These are phyloP conservation scores for Urosaurus nigricauda DNA, from an alignment of 2,797 vertebrate genomes.

Conservation along the genomic window DNA sequence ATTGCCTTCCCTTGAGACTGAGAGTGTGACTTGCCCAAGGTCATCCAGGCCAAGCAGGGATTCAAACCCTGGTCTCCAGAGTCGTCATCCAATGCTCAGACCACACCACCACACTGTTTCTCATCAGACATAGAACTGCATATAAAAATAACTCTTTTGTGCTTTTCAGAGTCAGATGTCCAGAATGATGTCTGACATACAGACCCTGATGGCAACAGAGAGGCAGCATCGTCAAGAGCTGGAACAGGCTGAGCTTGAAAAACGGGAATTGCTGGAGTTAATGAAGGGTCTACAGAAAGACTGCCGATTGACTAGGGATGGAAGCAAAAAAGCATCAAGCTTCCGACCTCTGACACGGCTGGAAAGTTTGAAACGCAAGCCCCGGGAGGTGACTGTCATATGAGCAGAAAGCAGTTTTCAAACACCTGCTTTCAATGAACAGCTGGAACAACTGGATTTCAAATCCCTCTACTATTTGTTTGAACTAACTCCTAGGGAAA, in stretches of 20 bases:
- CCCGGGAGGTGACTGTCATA: conserved; percentile 82
- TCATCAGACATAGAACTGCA: neutral
- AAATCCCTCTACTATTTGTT: conserved; percentile 14
- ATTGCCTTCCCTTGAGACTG: no score
- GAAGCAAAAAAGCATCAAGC: conserved; percentile 77
- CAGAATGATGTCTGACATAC: conserved; percentile 86
- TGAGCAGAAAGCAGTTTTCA: conserved; percentile 52
- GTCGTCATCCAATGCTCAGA: no score
- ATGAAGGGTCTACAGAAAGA: conserved; percentile 84
- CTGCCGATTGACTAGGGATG: conserved; percentile 69
- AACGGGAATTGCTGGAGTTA: conserved; percentile 86
- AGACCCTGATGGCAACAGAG: conserved; percentile 85
- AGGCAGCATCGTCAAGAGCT: conserved; percentile 87
- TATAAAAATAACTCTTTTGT: neutral
- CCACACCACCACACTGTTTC: no score
- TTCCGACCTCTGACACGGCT: conserved; percentile 79
- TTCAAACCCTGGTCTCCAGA: no score
- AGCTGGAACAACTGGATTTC: conserved; percentile 10
- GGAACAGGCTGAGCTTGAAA: conserved; percentile 88
- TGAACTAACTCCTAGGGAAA: neutral
- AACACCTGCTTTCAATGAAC: neutral
- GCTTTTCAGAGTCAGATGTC: conserved; percentile 87
- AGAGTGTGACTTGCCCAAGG: no score
- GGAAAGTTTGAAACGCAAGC: conserved; percentile 88
- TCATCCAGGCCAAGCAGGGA: no score